A percentile compares a stretch with the other conserved stretches of the same genome.
phyloP scores from a whole-genome alignment of 1,140 invertebrate species.

The Anastrepha ludens region DNA sequence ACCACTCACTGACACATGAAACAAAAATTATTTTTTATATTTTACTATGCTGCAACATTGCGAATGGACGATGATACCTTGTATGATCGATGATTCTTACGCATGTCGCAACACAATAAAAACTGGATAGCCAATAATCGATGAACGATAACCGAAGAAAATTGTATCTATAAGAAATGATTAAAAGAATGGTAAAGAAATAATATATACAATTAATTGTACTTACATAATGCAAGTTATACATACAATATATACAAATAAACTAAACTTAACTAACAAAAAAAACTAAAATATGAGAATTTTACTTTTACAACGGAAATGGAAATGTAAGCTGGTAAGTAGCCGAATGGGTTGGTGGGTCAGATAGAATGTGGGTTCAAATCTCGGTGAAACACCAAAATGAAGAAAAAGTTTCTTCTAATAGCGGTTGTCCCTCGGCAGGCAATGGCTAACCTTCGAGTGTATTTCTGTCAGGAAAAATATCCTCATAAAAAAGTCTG shows the following conservation, averaged over 20 bases:
- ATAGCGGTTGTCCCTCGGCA: no score
- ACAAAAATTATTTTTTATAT: conserved; percentile 14
- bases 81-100: conserved; percentile 8
- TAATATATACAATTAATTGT: conserved; percentile 46
- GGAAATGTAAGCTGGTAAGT: no score
- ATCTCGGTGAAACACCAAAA: no score
- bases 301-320: not conserved
- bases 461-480: no score
- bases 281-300: not conserved
- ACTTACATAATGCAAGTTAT: conserved; percentile 49
- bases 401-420: no score
- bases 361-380: no score
- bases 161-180: not conserved
- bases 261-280: conserved; percentile 41
- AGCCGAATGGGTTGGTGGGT: no score
- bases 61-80: not conserved
- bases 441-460: no score
- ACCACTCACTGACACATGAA: not conserved
- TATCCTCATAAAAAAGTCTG: no score
- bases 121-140: conserved; percentile 8
- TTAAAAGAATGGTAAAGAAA: conserved; percentile 25
- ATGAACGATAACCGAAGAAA: not conserved
- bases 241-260: conserved; percentile 46
- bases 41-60: not conserved
- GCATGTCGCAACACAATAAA: conserved; percentile 26